These are phyloP conservation scores for Teleogryllus oceanicus DNA, from an alignment of 2,888 invertebrate species.

Conservation along the genomic window DNA sequence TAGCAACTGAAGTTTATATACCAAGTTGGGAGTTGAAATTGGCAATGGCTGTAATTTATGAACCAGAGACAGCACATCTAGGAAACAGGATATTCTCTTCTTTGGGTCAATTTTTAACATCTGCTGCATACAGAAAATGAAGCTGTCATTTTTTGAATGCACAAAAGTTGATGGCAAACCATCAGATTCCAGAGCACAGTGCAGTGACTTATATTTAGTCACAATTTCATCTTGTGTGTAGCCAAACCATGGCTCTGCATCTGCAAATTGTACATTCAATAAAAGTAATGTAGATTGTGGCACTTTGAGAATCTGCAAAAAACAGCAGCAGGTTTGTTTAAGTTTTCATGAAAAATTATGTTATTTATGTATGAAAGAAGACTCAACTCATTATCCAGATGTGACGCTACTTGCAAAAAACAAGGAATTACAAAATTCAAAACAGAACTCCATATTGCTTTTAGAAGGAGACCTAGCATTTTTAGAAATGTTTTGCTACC, in stretches of 20 bases:
- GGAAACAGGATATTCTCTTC: not conserved
- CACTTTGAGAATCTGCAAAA: too few species aligned
- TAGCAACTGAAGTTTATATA: not conserved
- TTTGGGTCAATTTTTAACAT: not conserved
- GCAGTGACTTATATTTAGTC: not conserved
- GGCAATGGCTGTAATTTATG: not conserved
- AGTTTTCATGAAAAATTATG: too few species aligned
- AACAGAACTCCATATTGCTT: too few species aligned
- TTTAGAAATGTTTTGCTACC: too few species aligned
- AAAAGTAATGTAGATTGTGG: too few species aligned
- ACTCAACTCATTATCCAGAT: too few species aligned
- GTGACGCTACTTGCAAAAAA: too few species aligned
- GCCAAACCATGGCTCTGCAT: not conserved
- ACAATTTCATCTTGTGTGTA: not conserved
- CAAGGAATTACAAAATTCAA: too few species aligned
- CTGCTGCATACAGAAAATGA: not conserved
- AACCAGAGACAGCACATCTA: not conserved
- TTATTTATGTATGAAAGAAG: too few species aligned
- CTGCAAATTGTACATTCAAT: not conserved
- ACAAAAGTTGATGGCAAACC: not conserved
- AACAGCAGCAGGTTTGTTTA: too few species aligned
- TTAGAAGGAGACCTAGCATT: too few species aligned
- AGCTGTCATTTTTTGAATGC: not conserved
- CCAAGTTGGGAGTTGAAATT: not conserved
- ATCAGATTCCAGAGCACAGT: not conserved